phyloP scores from a whole-genome alignment of 2,797 vertebrate species.

The Peromyscus aztecus region DNA sequence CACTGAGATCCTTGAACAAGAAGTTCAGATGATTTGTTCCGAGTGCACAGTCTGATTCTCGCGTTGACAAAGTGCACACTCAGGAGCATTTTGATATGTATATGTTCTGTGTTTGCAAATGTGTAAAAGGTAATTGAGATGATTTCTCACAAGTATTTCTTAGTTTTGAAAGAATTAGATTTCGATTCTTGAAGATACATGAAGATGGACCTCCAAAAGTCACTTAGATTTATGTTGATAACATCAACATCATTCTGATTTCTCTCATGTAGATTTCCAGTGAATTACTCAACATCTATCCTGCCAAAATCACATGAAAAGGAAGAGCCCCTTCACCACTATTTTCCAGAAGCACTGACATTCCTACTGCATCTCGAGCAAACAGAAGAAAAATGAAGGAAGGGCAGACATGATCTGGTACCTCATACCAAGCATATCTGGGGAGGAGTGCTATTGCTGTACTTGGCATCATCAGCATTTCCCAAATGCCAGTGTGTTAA shows the following conservation, averaged over 20 bases:
- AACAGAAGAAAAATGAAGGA: not conserved
- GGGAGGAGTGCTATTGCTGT: not conserved
- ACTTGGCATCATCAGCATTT: not conserved
- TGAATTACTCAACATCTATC: not conserved
- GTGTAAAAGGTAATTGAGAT: not conserved
- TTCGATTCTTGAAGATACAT: not conserved
- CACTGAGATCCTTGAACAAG: not conserved
- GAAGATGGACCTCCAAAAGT: not conserved
- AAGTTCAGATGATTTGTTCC: not conserved
- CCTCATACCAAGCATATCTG: not conserved
- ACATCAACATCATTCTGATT: not conserved
- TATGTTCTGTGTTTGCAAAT: not conserved
- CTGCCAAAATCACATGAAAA: not conserved
- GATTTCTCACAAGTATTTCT: not conserved
- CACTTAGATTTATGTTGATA: not conserved
- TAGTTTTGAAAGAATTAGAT: not conserved
- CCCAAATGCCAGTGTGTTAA: not conserved
- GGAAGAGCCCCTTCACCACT: not conserved
- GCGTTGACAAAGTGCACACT: not conserved
- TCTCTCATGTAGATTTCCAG: not conserved
- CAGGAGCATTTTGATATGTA: not conserved
- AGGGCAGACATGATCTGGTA: not conserved
- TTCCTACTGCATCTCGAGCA: not conserved
- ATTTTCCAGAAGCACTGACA: not conserved
- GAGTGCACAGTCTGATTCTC: not conserved